Base-by-base conservation (phyloP, 2,888 invertebrate species). In the Clepsis dumicolana region DNA sequence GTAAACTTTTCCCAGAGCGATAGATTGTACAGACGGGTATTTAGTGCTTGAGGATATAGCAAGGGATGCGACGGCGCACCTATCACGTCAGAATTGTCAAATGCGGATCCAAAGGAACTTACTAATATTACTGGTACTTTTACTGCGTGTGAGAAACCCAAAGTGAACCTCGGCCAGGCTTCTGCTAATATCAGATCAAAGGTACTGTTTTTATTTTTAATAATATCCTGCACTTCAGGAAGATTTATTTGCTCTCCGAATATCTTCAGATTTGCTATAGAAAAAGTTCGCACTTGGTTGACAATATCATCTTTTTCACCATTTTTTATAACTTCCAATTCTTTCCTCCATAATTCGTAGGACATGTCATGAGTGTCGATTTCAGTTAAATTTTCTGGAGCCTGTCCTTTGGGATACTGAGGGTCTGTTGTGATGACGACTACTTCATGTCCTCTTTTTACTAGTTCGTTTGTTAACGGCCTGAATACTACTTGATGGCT, bases 401-500 rank as follows among this genome's bases (percentile, higher is more conserved):
- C n/a, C n/a, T n/a, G n/a, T n/a, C n/a, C n/a, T n/a, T n/a, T n/a
- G n/a, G n/a, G n/a, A n/a, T n/a, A n/a, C n/a, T n/a, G n/a, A n/a
- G n/a, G n/a, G n/a, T n/a, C n/a, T n/a, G n/a, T n/a, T n/a, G n/a
- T n/a, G n/a, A n/a, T n/a, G n/a, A n/a, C n/a, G n/a, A 86, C 81
- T 0, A 94, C 74, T 59, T 94, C 82, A 66, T 94, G 94, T 0
- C 94, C 94, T 12, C 88, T 80, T 54, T 74, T 83, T 0, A 83
- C 83, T n/a, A 94, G 74, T 53, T 89, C 90, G 1, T 83, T 78
- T 8, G 83, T 84, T 2, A 94, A 64, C 1, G 85, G 80, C 16
- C 87, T 80, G 65, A 85, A 92, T 0, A 89, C 86, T 0, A 90
- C 77, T 77, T 94, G 93, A 71, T 94, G 94, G 63, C 93, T 94